These are phyloP conservation scores for Poecile atricapillus DNA, from an alignment of 2,113 vertebrate genomes.

Conservation along the genomic window DNA sequence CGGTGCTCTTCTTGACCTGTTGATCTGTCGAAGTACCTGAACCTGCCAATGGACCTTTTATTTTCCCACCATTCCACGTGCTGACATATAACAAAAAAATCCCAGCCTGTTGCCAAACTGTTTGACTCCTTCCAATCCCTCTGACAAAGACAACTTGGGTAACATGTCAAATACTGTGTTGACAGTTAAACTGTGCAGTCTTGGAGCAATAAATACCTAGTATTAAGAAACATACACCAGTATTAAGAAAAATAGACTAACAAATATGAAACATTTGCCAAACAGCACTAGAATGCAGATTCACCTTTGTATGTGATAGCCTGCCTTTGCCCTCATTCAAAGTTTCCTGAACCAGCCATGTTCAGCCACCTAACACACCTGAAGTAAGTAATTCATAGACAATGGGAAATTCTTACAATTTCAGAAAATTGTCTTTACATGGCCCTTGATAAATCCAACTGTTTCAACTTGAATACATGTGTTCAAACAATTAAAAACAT, in stretches of 20 bases:
- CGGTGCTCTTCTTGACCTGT: background rate
- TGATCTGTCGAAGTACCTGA: background rate
- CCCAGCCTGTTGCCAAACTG: background rate
- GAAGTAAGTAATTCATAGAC: background rate
- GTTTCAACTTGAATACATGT: background rate
- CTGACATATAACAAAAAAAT: background rate
- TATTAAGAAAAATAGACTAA: background rate
- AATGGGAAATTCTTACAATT: background rate
- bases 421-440: background rate
- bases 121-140: background rate
- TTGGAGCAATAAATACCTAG: background rate
- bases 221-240: too few relatives aligned
- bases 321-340: background rate
- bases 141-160: background rate
- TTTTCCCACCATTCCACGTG: background rate
- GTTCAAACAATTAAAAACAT: background rate
- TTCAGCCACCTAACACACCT: background rate
- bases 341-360: background rate
- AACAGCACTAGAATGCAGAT: background rate
- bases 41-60: background rate
- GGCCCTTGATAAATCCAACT: background rate
- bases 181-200: background rate
- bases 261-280: background rate
- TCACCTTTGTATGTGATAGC: background rate
- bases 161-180: fast-evolving